A percentile compares a stretch with the other conserved stretches of the same genome.
phyloP scores from a whole-genome alignment of 2,888 invertebrate genomes.

The Auanema freiburgensis region DNA sequence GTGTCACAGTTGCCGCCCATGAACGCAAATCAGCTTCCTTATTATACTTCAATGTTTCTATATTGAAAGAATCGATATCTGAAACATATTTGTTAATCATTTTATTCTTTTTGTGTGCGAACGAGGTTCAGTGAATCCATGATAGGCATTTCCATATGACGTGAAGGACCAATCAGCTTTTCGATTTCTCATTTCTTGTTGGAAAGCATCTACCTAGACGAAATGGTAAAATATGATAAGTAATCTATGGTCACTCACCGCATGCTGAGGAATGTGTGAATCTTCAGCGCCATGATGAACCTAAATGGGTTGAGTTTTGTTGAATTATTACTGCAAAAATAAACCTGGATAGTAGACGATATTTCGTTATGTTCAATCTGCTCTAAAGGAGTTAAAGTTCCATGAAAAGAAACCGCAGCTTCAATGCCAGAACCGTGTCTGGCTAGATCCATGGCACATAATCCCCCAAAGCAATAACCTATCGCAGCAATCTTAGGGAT shows the following conservation, averaged over 20 bases:
- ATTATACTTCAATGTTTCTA: slow-evolving; percentile 43
- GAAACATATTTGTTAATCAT: slow-evolving; percentile 4
- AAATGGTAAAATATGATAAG: too few species aligned
- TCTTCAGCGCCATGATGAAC: slow-evolving; percentile 43
- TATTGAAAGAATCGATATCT: slow-evolving; percentile 25
- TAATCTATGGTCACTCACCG: too few species aligned
- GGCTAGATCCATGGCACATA: slow-evolving; percentile 55
- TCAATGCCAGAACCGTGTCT: slow-evolving; percentile 35
- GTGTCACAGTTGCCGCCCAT: slow-evolving; percentile 33
- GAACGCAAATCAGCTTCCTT: slow-evolving; percentile 40
- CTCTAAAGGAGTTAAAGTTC: slow-evolving; percentile 48
- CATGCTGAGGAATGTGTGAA: too few species aligned
- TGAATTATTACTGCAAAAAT: not conserved
- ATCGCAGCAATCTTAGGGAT: slow-evolving; percentile 42
- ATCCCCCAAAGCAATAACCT: slow-evolving; percentile 60
- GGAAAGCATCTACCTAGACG: slow-evolving; percentile 34
- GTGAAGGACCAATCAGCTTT: slow-evolving; percentile 52
- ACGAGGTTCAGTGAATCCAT: slow-evolving; percentile 51
- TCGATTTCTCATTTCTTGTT: slow-evolving; percentile 46
- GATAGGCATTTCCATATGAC: slow-evolving; percentile 49
- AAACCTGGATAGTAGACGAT: slow-evolving; percentile 31
- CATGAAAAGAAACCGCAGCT: slow-evolving; percentile 57
- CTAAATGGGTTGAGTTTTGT: slow-evolving; percentile 15
- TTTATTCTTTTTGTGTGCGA: not conserved
- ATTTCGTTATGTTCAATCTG: slow-evolving; percentile 23